Evolutionary conservation across 2,113 vertebrate species (phyloP), one percentile per base, ranked within the genome.

Genomic region (Hemiprocne comata): DNA sequence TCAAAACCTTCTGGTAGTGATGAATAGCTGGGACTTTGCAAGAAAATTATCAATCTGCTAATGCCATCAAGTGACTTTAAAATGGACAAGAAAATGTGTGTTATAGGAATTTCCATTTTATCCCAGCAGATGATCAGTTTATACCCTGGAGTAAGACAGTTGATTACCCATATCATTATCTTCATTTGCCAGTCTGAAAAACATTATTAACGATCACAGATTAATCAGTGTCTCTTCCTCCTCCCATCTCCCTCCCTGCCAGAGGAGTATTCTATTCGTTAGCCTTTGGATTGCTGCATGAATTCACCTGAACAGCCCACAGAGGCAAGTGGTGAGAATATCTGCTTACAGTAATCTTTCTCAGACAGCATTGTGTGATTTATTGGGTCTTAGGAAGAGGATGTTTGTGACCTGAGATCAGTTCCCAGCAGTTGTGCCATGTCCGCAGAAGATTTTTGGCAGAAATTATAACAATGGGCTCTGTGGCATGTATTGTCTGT

Each of bases 71-170:
- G 62, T 64, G 65, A 71, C 73, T 94, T 90, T 57, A 84, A 34
- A 90, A 64, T 71, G 69, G 85, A 84, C 79, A 78, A 91, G 89
- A 94, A 95, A 94, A 88, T 77, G n/a, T 80, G 42, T 84, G 31
- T 90, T 94, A 88, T 61, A 92, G 82, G 79, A 88, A 87, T 95
- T 90, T 57, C 83, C 28, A 67, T 96, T 88, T 92, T 93, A 90
- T 88, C 75, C 75, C 64, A 78, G 76, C n/a, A 80, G 87, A 91
- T 81, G 75, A 93, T 93, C 78, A 55, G 69, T 93, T 96, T 88
- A 57, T 81, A 69, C 29, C 75, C 85, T 83, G 50, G 58, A 92
- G 75, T 77, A 81, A 90, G 79, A 86, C 55, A 78, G 65, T 46
- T 92, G 93, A 93, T 90, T 95, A 53, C 38, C 61, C 57, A 70